Percentiles rank a stretch among this genome's conserved stretches.
Conservation (phyloP, 2,797 vertebrate species). For the Urosaurus nigricauda region DNA sequence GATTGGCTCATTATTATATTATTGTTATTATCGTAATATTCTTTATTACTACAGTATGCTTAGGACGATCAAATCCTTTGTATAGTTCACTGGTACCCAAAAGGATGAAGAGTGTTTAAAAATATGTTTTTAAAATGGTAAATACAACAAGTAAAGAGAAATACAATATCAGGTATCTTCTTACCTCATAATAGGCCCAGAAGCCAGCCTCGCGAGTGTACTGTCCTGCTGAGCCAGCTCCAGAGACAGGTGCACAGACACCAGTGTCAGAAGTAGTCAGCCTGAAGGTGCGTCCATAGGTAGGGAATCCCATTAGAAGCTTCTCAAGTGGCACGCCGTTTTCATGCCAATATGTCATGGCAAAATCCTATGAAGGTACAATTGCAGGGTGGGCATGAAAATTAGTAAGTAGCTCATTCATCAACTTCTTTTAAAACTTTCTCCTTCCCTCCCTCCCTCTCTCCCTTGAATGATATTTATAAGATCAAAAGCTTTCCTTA, state of each 20-base stretch:
- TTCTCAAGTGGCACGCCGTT: constrained; percentile 60
- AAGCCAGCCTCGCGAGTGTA: constrained; percentile 82
- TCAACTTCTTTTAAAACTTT: neutral
- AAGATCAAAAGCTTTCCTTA: constrained; percentile 11
- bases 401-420: neutral
- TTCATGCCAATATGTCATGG: constrained; percentile 57
- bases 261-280: constrained; percentile 36
- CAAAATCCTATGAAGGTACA: constrained; percentile 46
- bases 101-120: neutral
- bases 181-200: constrained; percentile 85
- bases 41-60: neutral
- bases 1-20: neutral
- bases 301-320: constrained; percentile 76
- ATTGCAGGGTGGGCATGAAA: neutral
- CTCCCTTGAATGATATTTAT: too few species aligned
- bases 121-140: neutral
- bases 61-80: neutral
- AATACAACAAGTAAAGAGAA: neutral
- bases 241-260: constrained; percentile 77
- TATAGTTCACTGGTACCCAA: too few species aligned
- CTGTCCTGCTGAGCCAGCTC: constrained; percentile 78
- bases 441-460: too few species aligned
- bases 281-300: neutral
- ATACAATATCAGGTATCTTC: neutral
- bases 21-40: too few species aligned